phyloP scores from a whole-genome alignment of 2,888 invertebrate genomes.

The Heliothis peltigera region DNA sequence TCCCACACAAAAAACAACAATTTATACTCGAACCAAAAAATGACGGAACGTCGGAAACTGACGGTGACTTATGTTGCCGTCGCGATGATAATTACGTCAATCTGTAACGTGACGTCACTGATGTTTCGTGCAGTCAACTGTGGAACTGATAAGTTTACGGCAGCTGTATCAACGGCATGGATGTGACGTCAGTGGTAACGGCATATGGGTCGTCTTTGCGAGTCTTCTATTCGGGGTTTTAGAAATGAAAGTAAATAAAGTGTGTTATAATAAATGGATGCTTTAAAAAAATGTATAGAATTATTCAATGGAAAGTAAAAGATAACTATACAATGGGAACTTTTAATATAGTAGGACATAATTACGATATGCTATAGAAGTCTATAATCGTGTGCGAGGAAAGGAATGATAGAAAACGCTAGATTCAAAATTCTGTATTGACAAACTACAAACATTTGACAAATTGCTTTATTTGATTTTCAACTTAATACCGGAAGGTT shows the following conservation, averaged over 20 bases:
- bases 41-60: conserved; percentile 10
- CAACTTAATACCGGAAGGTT: too few species aligned
- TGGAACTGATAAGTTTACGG: conserved; percentile 53
- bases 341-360: too few species aligned
- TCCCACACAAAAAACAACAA: not conserved
- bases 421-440: too few species aligned
- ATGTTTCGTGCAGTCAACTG: conserved; percentile 45
- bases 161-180: not conserved
- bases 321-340: too few species aligned
- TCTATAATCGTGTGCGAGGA: too few species aligned
- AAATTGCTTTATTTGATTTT: too few species aligned
- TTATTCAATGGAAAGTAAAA: too few species aligned
- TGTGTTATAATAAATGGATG: too few species aligned
- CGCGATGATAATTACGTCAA: conserved; percentile 53
- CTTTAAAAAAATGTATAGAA: too few species aligned
- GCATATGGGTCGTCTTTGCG: not conserved
- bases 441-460: too few species aligned
- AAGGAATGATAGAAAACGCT: too few species aligned
- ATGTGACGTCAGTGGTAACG: not conserved
- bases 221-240: not conserved
- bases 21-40: conserved; percentile 36
- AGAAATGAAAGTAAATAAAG: not conserved
- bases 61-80: conserved; percentile 21
- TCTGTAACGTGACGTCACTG: conserved; percentile 47
- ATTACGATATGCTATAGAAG: too few species aligned